phyloP scores from a whole-genome alignment of 2,113 vertebrate species.

The Actinemys pallida region DNA sequence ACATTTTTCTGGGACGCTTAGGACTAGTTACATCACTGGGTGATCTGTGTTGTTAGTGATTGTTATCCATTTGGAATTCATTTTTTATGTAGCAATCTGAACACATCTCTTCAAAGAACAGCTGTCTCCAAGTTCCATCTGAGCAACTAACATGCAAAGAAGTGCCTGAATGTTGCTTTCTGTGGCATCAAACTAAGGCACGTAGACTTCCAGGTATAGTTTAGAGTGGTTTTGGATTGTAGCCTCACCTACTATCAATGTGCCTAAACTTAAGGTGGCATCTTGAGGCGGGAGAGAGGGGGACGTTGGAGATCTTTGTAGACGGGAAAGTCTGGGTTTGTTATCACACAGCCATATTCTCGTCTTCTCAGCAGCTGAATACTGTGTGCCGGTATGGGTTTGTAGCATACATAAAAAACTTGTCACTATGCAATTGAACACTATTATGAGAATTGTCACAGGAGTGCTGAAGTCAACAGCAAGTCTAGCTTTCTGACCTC shows the following conservation, averaged over 20 bases:
- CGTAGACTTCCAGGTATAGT: not conserved
- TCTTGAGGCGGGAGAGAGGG: not conserved
- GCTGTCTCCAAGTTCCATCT: not conserved
- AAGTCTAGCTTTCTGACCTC: not conserved
- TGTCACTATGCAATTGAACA: not conserved
- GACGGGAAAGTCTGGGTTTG: not conserved
- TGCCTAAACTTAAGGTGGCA: not conserved
- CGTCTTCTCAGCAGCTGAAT: not conserved
- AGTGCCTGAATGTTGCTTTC: not conserved
- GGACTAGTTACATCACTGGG: not conserved
- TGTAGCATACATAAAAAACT: not conserved
- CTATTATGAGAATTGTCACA: not conserved
- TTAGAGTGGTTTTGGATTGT: not conserved
- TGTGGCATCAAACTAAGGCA: not conserved
- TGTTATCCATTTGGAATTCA: not conserved
- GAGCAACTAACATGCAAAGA: not conserved
- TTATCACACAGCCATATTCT: not conserved
- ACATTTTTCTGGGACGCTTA: not conserved
- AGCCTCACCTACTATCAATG: not conserved
- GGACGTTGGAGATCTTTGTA: not conserved
- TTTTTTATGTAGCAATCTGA: not conserved
- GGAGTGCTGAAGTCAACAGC: not conserved
- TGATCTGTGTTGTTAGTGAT: not conserved
- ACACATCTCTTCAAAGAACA: not conserved
- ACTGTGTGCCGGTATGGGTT: not conserved